Evolutionary conservation across 2,888 invertebrate genomes (phyloP).

Genomic region (Argynnis bischoffii): DNA sequence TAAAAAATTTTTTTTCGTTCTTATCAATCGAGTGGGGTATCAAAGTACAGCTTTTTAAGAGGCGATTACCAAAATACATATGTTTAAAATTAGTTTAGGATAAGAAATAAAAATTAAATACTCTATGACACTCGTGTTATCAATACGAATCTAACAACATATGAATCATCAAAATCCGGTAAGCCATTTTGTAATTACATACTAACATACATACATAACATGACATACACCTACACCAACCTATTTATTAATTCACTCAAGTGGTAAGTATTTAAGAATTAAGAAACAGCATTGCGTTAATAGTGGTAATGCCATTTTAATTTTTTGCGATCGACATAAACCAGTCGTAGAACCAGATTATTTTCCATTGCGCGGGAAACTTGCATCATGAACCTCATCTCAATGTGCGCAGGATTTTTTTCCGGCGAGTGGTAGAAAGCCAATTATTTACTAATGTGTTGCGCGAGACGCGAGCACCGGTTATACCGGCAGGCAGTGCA

Average conservation of each 20-base stretch:
- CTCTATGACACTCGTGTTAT: no score
- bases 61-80: no score
- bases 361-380: slow-evolving; percentile 33
- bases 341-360: slow-evolving; percentile 30
- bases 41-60: no score
- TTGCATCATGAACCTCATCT: slow-evolving; percentile 49
- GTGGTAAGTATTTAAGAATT: slow-evolving; percentile 17
- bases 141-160: no score
- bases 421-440: slow-evolving; percentile 60
- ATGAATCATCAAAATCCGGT: no score
- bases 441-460: slow-evolving; percentile 54
- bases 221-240: background rate
- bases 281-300: slow-evolving; percentile 10
- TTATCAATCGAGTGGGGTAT: no score
- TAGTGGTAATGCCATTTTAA: slow-evolving; percentile 9
- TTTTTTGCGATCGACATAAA: slow-evolving; percentile 6
- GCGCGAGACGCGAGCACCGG: slow-evolving; percentile 50
- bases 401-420: slow-evolving; percentile 57
- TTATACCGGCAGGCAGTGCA: slow-evolving; percentile 46
- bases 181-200: no score
- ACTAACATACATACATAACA: no score
- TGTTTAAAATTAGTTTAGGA: no score
- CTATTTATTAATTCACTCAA: slow-evolving; percentile 2
- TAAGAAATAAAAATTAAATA: no score
- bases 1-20: no score